Evolutionary conservation across 2,797 vertebrate genomes (phyloP).

Genomic region (Neosilurus hyrtlii): DNA sequence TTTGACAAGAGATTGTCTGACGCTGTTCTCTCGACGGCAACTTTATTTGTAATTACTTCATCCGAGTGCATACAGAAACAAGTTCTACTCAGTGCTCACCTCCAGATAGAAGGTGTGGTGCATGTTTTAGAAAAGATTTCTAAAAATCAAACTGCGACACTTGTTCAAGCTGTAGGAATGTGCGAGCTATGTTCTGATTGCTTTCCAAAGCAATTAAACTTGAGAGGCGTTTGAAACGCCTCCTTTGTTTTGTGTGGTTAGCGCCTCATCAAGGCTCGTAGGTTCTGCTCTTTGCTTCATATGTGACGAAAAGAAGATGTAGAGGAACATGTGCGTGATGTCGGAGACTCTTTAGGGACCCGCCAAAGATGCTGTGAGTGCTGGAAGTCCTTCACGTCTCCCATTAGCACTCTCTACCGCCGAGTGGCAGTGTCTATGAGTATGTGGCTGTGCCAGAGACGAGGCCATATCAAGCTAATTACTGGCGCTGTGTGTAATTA

Average conservation of each 20-base stretch:
- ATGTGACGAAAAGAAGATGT: conserved; percentile 46
- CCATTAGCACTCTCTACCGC: conserved; percentile 68
- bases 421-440: conserved; percentile 73
- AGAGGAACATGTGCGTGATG: conserved; percentile 12
- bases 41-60: conserved; percentile 54
- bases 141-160: background rate
- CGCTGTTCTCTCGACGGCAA: conserved; percentile 34
- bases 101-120: conserved; percentile 23
- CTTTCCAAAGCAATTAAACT: conserved; percentile 53
- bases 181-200: conserved; percentile 46
- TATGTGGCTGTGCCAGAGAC: conserved; percentile 69
- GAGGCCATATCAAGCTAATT: conserved; percentile 79
- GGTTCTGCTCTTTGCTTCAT: conserved; percentile 24
- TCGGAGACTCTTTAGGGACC: conserved; percentile 26
- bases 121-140: background rate
- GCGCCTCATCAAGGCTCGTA: conserved; percentile 38
- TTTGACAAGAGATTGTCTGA: conserved; percentile 66
- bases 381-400: conserved; percentile 47
- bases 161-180: conserved; percentile 18
- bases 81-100: conserved; percentile 26
- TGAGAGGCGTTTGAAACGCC: conserved; percentile 39
- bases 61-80: conserved; percentile 36
- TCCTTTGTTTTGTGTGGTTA: conserved; percentile 35
- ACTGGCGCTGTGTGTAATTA: conserved; percentile 80
- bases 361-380: background rate